Evolutionary conservation across 1,140 invertebrate genomes (phyloP), one percentile per base, ranked within the genome.

Genomic region (Dendrolimus kikuchii): DNA sequence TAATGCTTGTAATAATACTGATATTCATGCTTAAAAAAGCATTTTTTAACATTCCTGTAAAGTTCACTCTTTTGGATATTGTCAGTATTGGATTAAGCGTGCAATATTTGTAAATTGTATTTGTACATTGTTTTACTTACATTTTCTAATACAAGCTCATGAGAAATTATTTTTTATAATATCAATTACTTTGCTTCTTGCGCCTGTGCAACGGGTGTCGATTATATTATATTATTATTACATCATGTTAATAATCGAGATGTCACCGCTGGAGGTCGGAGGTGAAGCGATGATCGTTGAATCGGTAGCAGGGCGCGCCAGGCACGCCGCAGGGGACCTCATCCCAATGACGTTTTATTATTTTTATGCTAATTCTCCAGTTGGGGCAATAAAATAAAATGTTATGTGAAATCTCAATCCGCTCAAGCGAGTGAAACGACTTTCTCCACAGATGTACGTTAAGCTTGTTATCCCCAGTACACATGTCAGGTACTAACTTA

Each of bases 321-420:
- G 59, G 51, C 66, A 60, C 64, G 68, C 65, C 64, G 64, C 68
- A 46, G 67, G 71, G 68, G 68, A 71, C 74, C 53, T 53, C 60
- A 62, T 64, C 64, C 57, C 57, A 63, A 71, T 73, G 70, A 75
- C 73, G 64, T 73, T 79, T 79, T 80, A 82, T 79, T 80, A 82
- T 80, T 80, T 82, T 80, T 80, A 80, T 82, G 77, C 70, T 79
- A 82, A 82, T 80, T 69, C 54, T 10, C 49, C 57, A 59, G 59
- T 60, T 69, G 60, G 56, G 65, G 55, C 62, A 66, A 45, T 67
- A 55, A 67, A 71, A 77, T 68, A 74, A 72, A 66, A 75, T 68
- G 60, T 66, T 64, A 76, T 77, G 69, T 64, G 59, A 57, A 62
- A 64, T 65, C 57, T 59, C 57, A 62, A 57, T 38, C 43, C 38